Conservation (phyloP, 2,888 invertebrate genomes). For the Apocheima hispidaria region DNA sequence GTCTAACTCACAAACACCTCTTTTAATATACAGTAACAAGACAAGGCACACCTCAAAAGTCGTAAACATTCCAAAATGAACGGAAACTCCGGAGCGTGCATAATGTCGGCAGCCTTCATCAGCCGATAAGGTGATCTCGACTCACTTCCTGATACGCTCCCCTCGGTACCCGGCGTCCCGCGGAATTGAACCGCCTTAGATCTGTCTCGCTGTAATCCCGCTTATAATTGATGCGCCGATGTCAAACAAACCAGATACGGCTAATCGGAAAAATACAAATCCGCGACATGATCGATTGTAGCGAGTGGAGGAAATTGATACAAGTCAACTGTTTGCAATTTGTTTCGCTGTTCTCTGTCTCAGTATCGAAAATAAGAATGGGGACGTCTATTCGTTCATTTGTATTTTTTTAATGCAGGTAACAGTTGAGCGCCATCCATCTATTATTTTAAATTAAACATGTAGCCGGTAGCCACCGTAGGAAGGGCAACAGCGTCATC, state of each 20-base stretch:
- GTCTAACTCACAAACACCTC: too few relatives aligned
- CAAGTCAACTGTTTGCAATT: slow-evolving; percentile 41
- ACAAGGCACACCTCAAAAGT: neutral
- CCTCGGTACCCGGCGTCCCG: slow-evolving; percentile 50
- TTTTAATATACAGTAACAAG: neutral
- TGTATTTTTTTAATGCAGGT: too few relatives aligned
- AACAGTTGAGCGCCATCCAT: too few relatives aligned
- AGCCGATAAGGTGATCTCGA: slow-evolving; percentile 70
- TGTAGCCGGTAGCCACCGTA: too few relatives aligned
- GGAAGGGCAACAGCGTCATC: too few relatives aligned
- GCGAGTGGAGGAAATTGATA: slow-evolving; percentile 49
- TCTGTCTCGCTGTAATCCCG: slow-evolving; percentile 82
- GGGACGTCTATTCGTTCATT: neutral
- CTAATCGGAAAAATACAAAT: slow-evolving; percentile 85
- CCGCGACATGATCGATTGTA: slow-evolving; percentile 81
- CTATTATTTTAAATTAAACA: too few relatives aligned
- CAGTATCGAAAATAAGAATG: neutral
- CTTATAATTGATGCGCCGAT: slow-evolving; percentile 85
- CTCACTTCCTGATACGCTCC: slow-evolving; percentile 72
- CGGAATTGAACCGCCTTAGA: slow-evolving; percentile 83
- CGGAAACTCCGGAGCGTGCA: slow-evolving; percentile 47
- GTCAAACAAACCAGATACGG: slow-evolving; percentile 78
- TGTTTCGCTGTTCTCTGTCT: slow-evolving; percentile 25
- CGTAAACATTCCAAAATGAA: slow-evolving; percentile 28
- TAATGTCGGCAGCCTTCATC: slow-evolving; percentile 67